phyloP scores from a whole-genome alignment of 64 coral and sea anemone genomes.

The Montipora efflorescens region DNA sequence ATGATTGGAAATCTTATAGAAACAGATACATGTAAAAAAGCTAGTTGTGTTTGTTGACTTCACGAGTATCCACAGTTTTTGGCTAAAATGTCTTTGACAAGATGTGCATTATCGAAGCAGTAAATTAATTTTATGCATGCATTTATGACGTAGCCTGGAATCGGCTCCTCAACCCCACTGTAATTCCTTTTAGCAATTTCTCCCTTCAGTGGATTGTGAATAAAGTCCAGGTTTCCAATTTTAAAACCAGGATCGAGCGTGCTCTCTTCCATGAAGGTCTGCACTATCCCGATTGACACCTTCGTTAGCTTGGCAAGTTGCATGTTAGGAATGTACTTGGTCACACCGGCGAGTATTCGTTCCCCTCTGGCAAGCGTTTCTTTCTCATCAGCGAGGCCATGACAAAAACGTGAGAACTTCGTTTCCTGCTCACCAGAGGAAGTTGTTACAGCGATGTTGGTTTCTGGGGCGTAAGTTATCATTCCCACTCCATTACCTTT shows the following conservation, averaged over 20 bases:
- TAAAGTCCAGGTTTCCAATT: slow-evolving; percentile 45
- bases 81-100: not conserved
- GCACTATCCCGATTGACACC: slow-evolving; percentile 66
- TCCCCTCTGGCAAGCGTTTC: slow-evolving; percentile 47
- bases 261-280: slow-evolving; percentile 49
- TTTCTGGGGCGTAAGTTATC: slow-evolving; percentile 80
- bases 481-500: slow-evolving; percentile 73
- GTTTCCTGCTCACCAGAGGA: slow-evolving; percentile 46
- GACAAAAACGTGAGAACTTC: slow-evolving; percentile 5
- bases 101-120: slow-evolving; percentile 58
- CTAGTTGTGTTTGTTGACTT: too few species aligned
- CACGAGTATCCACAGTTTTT: not conserved
- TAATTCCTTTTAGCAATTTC: slow-evolving; percentile 62
- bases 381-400: slow-evolving; percentile 23
- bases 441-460: slow-evolving; percentile 63
- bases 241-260: slow-evolving; percentile 20
- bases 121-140: slow-evolving; percentile 80
- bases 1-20: too few species aligned
- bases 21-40: too few species aligned
- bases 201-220: slow-evolving; percentile 43
- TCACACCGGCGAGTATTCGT: slow-evolving; percentile 58
- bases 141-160: slow-evolving; percentile 73
- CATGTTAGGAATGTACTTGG: slow-evolving; percentile 70
- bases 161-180: slow-evolving; percentile 69
- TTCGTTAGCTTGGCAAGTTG: slow-evolving; percentile 46